A percentile compares a stretch with the other conserved stretches of the same genome.
phyloP scores from a whole-genome alignment of 2,888 invertebrate species.

The Erynnis tages region DNA sequence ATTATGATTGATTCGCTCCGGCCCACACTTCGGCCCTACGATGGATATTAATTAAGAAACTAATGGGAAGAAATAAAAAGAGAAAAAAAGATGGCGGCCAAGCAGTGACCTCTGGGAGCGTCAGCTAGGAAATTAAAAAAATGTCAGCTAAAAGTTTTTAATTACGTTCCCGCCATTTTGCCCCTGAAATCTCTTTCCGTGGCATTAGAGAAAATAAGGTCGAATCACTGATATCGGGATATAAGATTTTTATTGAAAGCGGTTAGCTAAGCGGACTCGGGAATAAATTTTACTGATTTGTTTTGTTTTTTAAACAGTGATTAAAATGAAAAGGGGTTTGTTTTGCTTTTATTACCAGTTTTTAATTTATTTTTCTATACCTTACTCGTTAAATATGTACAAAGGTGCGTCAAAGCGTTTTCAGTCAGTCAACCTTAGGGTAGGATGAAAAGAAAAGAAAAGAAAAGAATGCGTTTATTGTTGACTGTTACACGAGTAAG shows the following conservation, averaged over 20 bases:
- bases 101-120: constrained; percentile 54
- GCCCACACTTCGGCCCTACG: constrained; percentile 47
- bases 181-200: constrained; percentile 15
- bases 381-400: too few species aligned
- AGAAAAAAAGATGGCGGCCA: constrained; percentile 46
- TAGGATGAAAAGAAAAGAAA: too few species aligned
- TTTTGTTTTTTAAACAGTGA: too few species aligned
- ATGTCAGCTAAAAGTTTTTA: constrained; percentile 38
- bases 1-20: constrained; percentile 72
- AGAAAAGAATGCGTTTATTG: too few species aligned
- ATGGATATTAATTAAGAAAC: constrained; percentile 76
- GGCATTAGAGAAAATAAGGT: constrained; percentile 12
- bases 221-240: constrained; percentile 2
- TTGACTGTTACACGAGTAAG: too few species aligned
- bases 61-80: constrained; percentile 59
- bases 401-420: too few species aligned
- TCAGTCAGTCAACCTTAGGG: too few species aligned
- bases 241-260: background rate
- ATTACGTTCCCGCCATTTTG: constrained; percentile 32
- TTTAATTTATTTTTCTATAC: too few species aligned
- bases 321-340: too few species aligned
- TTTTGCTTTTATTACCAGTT: too few species aligned
- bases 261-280: too few species aligned
- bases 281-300: too few species aligned
- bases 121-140: constrained; percentile 43